Conservation (phyloP, 2,797 vertebrate species). For the Hybognathus amarus region DNA sequence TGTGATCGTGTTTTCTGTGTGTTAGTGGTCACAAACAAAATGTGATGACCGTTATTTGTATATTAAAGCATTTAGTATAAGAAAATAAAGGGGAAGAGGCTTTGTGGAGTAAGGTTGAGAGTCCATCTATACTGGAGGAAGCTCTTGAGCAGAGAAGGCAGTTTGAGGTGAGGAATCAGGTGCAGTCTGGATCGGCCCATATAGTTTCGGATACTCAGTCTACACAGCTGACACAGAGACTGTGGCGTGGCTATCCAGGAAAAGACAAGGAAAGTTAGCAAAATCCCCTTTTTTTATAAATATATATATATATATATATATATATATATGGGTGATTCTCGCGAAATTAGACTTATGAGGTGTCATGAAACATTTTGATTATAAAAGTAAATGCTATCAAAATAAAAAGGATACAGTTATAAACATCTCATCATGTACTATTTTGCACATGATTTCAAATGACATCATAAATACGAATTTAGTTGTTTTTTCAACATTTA, state of each 20-base stretch:
- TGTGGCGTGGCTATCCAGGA: slow-evolving; percentile 80
- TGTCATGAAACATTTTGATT: too few species aligned
- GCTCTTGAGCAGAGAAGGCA: slow-evolving; percentile 87
- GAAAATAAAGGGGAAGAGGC: neutral
- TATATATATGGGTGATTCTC: too few species aligned
- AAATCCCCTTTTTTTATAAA: neutral
- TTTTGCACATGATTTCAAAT: too few species aligned
- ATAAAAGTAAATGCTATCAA: too few species aligned
- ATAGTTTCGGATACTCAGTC: slow-evolving; percentile 85
- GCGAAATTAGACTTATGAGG: too few species aligned
- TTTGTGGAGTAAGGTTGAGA: neutral
- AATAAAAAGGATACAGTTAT: too few species aligned
- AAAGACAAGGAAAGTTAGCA: slow-evolving; percentile 18
- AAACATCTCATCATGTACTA: too few species aligned
- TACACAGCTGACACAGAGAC: slow-evolving; percentile 88
- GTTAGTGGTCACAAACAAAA: slow-evolving; percentile 13
- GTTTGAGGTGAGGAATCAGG: slow-evolving; percentile 86
- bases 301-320: too few species aligned
- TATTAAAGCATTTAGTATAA: slow-evolving; percentile 35
- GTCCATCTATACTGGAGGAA: slow-evolving; percentile 89
- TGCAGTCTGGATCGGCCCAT: slow-evolving; percentile 85
- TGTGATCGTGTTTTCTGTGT: neutral
- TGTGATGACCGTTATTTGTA: slow-evolving; percentile 1
- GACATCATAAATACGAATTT: too few species aligned
- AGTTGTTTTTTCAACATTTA: too few species aligned